Evolutionary conservation across 2,113 vertebrate genomes (phyloP), one percentile per base, ranked within the genome.

Genomic region (Notechis scutatus): DNA sequence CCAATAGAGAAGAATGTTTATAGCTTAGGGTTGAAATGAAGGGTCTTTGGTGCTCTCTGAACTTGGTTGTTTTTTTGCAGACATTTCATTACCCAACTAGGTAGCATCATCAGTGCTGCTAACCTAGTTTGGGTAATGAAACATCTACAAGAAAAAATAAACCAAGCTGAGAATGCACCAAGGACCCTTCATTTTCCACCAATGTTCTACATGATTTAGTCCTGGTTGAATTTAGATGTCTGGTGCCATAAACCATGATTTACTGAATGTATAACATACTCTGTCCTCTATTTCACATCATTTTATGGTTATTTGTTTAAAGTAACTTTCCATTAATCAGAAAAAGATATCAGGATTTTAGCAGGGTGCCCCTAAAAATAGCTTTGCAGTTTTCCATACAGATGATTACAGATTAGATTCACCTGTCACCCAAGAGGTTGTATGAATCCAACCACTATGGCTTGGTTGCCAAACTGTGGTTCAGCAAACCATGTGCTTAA

Each of bases 161-260:
- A 15, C 4, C 64, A 69, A 69, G 29, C 29, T 69, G 29, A 69
- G 29, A n/a, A 29, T n/a, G 12, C 29, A 34, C 26, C 64, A 15
- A 69, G 64, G 11, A 69, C 29, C 64, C 12, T 69, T 69, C 12
- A 69, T n/a, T 86, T 59, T 92, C 93, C 94, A 87, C 64, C 93
- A 91, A 93, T 91, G 90, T 94, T 69, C 29, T 69, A n/a, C 61
- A 69, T 69, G 26, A n/a, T 74, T 74, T 74, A 12, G 29, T n/a
- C 64, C 29, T 69, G n/a, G 14, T 15, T n/a, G 2, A 14, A 74
- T 74, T 34, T 20, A 74, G 69, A 39, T 74, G 69, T 7, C 12
- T 34, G 5, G 15, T 74, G n/a, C 12, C 15, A 74, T 74, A 74
- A 74, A 74, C 69, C n/a, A 39, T 34, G 15, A 34, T 74, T 74